A percentile compares a stretch with the other conserved stretches of the same genome.
Evolutionary conservation across 2,113 vertebrate genomes (phyloP).

Genomic region (Chaetorhynchus papuensis): DNA sequence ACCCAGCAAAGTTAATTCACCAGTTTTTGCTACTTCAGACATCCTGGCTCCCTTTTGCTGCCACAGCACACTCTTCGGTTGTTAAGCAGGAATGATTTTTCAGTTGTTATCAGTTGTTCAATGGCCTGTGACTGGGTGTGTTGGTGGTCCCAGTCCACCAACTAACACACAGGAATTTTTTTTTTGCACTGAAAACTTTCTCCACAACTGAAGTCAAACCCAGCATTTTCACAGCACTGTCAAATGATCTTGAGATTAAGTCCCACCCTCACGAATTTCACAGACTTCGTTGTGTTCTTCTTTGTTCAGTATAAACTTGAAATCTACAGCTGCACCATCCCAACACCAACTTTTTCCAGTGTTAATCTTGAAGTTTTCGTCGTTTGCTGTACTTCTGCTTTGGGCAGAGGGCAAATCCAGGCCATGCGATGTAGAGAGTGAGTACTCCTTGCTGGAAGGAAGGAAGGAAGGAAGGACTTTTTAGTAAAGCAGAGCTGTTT

Average conservation of each 20-base stretch:
- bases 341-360: not conserved
- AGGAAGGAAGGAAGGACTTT: not conserved
- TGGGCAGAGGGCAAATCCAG: not conserved
- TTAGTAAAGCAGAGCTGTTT: not conserved
- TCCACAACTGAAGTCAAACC: not conserved
- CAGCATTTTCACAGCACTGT: not conserved
- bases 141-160: not conserved
- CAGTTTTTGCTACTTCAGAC: conserved; percentile 7
- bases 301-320: not conserved
- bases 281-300: not conserved
- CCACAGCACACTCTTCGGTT: not conserved
- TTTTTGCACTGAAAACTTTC: too few species aligned
- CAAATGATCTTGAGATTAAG: not conserved
- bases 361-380: not conserved
- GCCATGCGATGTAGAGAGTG: not conserved
- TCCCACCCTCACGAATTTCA: not conserved
- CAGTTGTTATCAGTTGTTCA: not conserved
- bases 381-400: not conserved
- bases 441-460: not conserved
- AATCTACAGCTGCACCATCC: not conserved
- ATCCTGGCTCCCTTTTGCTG: not conserved
- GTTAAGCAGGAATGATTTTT: not conserved
- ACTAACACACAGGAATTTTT: not conserved
- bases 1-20: conserved; percentile 27
- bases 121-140: not conserved